phyloP scores from a whole-genome alignment of 2,888 invertebrate genomes.

The Beris morrisii region DNA sequence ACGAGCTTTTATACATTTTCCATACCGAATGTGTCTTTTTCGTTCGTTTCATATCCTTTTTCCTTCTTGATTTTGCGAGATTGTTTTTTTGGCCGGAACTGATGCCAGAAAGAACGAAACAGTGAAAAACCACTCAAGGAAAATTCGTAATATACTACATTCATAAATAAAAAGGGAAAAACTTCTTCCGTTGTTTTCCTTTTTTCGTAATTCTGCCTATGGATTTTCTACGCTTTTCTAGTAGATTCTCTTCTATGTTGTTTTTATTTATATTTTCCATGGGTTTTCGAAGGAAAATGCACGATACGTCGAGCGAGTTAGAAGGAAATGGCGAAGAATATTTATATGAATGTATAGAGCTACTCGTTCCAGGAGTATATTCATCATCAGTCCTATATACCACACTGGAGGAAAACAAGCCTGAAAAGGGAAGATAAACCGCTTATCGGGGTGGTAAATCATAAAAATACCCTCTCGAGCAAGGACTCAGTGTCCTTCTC shows the following conservation, averaged over 20 bases:
- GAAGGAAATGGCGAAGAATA: not conserved
- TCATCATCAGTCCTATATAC: not conserved
- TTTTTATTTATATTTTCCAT: not conserved
- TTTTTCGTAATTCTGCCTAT: no score
- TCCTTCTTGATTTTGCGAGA: not conserved
- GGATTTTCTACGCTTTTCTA: no score
- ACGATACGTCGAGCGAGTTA: not conserved
- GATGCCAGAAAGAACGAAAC: not conserved
- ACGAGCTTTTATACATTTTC: no score
- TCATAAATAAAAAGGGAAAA: no score
- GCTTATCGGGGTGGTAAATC: slow-evolving; percentile 43
- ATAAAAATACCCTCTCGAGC: slow-evolving; percentile 29
- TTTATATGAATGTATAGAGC: not conserved
- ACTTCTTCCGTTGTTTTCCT: no score
- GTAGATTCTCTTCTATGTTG: no score
- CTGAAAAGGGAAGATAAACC: slow-evolving; percentile 49
- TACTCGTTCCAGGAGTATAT: not conserved
- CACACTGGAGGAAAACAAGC: slow-evolving; percentile 32
- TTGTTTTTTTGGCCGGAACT: not conserved
- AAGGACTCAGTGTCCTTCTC: no score
- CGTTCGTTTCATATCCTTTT: no score
- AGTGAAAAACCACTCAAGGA: slow-evolving; percentile 2
- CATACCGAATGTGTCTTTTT: no score
- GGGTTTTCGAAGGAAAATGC: not conserved
- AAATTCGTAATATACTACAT: not conserved